phyloP scores from a whole-genome alignment of 2,113 vertebrate genomes.

The Eonycteris spelaea region DNA sequence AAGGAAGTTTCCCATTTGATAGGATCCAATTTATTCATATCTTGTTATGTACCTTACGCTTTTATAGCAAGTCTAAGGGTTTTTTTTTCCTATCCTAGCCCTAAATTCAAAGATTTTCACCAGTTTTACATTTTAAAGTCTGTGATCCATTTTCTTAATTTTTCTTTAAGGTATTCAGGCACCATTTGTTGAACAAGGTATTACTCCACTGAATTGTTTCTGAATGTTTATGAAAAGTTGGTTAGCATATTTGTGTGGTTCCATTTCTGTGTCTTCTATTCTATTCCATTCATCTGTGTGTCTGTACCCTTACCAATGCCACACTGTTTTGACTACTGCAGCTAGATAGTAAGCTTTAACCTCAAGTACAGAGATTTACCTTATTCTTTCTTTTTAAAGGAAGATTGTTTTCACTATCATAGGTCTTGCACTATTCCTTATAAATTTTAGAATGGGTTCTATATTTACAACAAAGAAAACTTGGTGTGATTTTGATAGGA shows the following conservation, averaged over 20 bases:
- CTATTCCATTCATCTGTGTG: not conserved
- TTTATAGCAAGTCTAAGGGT: not conserved
- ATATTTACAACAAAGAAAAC: not conserved
- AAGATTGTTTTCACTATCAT: not conserved
- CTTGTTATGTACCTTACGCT: not conserved
- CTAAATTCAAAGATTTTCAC: not conserved
- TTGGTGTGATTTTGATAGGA: not conserved
- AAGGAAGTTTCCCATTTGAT: not conserved
- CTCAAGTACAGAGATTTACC: not conserved
- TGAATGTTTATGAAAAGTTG: not conserved
- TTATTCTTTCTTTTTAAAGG: not conserved
- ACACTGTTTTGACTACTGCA: not conserved
- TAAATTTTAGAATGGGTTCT: not conserved
- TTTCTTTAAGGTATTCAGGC: not conserved
- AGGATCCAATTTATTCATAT: not conserved
- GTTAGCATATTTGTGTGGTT: not conserved
- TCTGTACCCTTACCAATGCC: not conserved
- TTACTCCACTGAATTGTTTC: not conserved
- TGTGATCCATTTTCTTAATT: not conserved
- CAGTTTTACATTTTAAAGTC: not conserved
- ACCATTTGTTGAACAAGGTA: not conserved
- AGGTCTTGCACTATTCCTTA: not conserved
- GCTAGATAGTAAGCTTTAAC: not conserved
- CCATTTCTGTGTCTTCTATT: not conserved
- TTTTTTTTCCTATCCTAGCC: not conserved